These are phyloP conservation scores for Neostethus bicornis DNA, from an alignment of 2,797 vertebrate species.

Conservation along the genomic window DNA sequence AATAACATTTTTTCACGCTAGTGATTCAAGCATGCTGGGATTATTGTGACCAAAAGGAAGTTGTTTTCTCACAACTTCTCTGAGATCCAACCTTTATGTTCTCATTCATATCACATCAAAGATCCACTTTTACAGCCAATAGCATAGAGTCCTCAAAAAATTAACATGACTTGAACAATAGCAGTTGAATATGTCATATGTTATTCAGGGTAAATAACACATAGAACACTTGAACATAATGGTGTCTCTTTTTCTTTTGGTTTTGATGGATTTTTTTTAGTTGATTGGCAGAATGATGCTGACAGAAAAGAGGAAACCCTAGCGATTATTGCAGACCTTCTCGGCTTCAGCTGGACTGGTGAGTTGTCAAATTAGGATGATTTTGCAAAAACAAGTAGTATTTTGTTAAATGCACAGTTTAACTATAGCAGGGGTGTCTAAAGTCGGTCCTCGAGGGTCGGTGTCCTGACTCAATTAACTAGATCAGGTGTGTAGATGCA, in stretches of 20 bases:
- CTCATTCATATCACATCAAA: conserved; percentile 53
- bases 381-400: too few relatives aligned
- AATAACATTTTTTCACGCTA: conserved; percentile 34
- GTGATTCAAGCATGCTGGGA: conserved; percentile 18
- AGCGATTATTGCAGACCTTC: conserved; percentile 93
- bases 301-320: conserved; percentile 93
- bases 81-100: conserved; percentile 37
- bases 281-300: conserved; percentile 89
- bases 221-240: conserved; percentile 5
- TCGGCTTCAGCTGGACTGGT: conserved; percentile 99
- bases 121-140: conserved; percentile 50
- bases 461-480: not conserved
- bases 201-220: conserved; percentile 8
- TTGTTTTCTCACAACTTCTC: conserved; percentile 21
- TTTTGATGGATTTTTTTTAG: conserved; percentile 70
- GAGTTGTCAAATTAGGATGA: conserved; percentile 48
- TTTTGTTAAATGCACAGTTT: too few relatives aligned
- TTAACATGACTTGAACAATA: conserved; percentile 3
- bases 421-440: too few relatives aligned
- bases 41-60: conserved; percentile 27
- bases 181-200: not conserved
- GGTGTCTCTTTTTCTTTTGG: conserved; percentile 35
- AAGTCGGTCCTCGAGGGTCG: too few relatives aligned
- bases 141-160: conserved; percentile 37
- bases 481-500: not conserved